Base-by-base conservation (phyloP, 1,140 invertebrate species). In the Drosophila equinoxialis region DNA sequence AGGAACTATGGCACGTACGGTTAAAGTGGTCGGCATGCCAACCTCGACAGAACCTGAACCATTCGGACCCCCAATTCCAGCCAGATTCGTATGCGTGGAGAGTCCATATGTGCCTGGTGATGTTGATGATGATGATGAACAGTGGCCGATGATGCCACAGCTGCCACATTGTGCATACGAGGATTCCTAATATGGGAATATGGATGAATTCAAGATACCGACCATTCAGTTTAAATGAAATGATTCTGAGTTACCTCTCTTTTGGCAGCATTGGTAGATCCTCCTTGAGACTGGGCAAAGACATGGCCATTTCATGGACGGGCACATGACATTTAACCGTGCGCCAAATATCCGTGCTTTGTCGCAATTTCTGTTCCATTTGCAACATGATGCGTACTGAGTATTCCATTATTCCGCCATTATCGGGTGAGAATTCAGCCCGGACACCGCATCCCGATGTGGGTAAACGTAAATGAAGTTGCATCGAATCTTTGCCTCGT, bases 381-480 rank as follows among this genome's bases (percentile, higher is more conserved):
- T 96, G 96, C 0, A 96, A 92, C 58, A 96, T 94, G 42, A 96
- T 87, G 3, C 93, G 93, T 1, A 95, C 94, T 6, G 93, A 93
- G 81, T 95, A 95, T 75, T 94, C 93, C 74, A 95, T 51, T 51
- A 51, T 92, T 42, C 79, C 82, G 39, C 92, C 90, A n/a, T 94
- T 92, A 4, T 93, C 85, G 17, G 92, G 74, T 51, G 20, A 51
- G 1, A 93, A 72, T 91, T 93, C 68, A 72, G 92, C 58, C 64
- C 95, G 93, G 1, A 96, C 94, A 0, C 95, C 95, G 77, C 95
- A 96, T 0, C 95, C 95, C 71, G 95, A 96, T 3, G 94, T 94
- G 17, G 95, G 94, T 37, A 96, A 80, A 17, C 93, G 93, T 3
- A 96, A 81, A 0, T 93, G 93, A 0, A 95, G 90, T 2, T 82